Conservation (phyloP, 2,797 vertebrate genomes). For the Champsocephalus esox region DNA sequence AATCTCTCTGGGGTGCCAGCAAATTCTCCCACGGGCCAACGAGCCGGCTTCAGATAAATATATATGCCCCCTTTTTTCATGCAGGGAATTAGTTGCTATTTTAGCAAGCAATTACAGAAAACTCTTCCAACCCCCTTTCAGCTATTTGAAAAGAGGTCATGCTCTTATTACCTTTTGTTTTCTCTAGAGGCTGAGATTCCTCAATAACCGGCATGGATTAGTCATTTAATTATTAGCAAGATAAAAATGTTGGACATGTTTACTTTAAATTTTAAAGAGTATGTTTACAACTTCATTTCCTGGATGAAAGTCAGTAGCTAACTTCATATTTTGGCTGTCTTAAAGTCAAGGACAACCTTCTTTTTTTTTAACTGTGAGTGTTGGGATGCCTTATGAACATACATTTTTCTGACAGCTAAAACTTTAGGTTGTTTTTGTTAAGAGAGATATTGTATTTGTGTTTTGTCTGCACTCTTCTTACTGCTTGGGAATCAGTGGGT, state of each 20-base stretch:
- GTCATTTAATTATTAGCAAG: slow-evolving; percentile 16
- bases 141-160: slow-evolving; percentile 28
- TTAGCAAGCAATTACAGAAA: slow-evolving; percentile 27
- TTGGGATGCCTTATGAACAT: neutral
- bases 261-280: slow-evolving; percentile 4
- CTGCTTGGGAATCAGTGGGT: neutral
- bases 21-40: slow-evolving; percentile 61
- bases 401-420: neutral
- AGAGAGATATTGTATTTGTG: neutral
- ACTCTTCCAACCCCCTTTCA: slow-evolving; percentile 6
- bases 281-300: neutral
- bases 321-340: neutral
- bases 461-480: neutral
- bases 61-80: slow-evolving; percentile 50
- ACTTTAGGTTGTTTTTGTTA: neutral
- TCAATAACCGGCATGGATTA: neutral
- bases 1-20: slow-evolving; percentile 61
- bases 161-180: slow-evolving; percentile 49
- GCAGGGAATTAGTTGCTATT: slow-evolving; percentile 45
- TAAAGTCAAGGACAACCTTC: neutral
- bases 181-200: neutral
- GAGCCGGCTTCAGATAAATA: slow-evolving; percentile 63
- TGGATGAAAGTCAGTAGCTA: slow-evolving; percentile 13
- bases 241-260: slow-evolving; percentile 8
- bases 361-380: neutral